Conservation (phyloP, 2,113 vertebrate genomes). For the Solenodon paradoxus region DNA sequence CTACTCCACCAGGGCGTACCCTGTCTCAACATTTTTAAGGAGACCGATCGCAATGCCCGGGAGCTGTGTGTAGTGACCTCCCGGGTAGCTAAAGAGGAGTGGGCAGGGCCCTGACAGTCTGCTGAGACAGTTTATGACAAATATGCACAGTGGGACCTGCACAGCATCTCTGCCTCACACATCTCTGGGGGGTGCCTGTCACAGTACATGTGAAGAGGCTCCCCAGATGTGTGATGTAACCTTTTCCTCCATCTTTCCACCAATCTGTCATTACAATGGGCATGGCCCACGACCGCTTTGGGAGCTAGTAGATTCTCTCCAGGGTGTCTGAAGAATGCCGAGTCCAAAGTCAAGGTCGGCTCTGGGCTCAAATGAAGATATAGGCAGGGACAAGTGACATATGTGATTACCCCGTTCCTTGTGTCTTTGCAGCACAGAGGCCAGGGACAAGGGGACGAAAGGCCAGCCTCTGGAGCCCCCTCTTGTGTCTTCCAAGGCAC, state of each 20-base stretch:
- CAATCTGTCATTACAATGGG: neutral
- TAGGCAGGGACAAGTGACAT: neutral
- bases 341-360: neutral
- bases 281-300: neutral
- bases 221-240: no score
- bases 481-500: neutral
- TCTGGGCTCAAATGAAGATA: neutral
- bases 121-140: neutral
- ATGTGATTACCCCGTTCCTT: fast-evolving
- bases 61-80: neutral
- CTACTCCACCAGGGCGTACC: no score
- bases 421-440: neutral
- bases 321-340: neutral
- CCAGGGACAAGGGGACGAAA: neutral
- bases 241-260: neutral
- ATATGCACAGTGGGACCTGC: neutral
- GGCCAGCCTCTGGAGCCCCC: neutral
- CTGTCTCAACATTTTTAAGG: no score
- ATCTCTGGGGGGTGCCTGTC: neutral
- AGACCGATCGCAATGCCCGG: no score
- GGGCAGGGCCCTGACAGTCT: neutral
- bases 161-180: neutral
- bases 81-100: neutral
- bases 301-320: neutral
- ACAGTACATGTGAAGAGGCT: no score